Evolutionary conservation across 2,888 invertebrate species (phyloP).

Genomic region (Biston betularia): DNA sequence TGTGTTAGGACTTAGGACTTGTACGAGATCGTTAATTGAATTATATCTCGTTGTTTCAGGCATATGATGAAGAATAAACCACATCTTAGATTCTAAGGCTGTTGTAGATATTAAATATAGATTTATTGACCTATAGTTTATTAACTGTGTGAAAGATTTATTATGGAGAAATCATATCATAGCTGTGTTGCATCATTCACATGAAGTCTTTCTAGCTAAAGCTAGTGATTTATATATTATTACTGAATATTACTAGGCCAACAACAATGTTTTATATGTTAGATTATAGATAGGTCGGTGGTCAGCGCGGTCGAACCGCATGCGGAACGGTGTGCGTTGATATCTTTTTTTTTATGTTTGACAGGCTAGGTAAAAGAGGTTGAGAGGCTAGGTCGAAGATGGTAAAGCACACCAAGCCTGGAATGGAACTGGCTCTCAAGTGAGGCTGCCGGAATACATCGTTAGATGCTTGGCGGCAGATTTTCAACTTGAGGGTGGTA

Average conservation of each 20-base stretch:
- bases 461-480: too few relatives aligned
- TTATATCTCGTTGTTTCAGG: constrained; percentile 84
- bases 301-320: too few relatives aligned
- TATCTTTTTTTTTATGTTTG: too few relatives aligned
- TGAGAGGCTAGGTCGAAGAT: too few relatives aligned
- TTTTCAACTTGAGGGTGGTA: too few relatives aligned
- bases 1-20: too few relatives aligned
- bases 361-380: too few relatives aligned
- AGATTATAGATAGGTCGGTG: too few relatives aligned
- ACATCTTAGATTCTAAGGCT: constrained; percentile 90
- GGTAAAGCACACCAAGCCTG: too few relatives aligned
- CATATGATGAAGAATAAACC: constrained; percentile 96
- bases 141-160: constrained; percentile 69
- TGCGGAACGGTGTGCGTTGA: too few relatives aligned
- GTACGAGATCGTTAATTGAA: not conserved
- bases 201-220: not conserved
- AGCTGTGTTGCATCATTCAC: constrained; percentile 22
- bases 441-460: too few relatives aligned
- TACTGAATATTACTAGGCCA: not conserved
- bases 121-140: constrained; percentile 65
- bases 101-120: constrained; percentile 65
- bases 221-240: not conserved
- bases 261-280: not conserved
- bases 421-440: too few relatives aligned
- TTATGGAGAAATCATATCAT: constrained; percentile 32